Evolutionary conservation across 2,888 invertebrate species (phyloP).

Genomic region (Teleiodes luculella): DNA sequence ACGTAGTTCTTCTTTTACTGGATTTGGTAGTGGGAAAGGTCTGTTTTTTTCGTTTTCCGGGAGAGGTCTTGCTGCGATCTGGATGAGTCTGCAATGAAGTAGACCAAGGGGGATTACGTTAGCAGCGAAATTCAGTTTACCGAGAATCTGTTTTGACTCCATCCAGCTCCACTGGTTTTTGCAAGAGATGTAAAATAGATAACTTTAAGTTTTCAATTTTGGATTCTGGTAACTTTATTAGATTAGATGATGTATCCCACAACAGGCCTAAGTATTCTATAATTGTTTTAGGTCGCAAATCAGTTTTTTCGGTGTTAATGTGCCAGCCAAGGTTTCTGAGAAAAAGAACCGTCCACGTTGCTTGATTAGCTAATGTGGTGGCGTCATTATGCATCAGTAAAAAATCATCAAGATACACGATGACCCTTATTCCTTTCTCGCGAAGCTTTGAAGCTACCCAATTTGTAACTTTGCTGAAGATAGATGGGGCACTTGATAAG

Average conservation of each 20-base stretch:
- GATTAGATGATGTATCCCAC: not conserved
- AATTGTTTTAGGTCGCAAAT: not conserved
- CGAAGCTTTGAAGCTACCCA: not conserved
- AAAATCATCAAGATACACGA: conserved; percentile 2
- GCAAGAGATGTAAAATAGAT: not conserved
- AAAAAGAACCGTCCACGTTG: not conserved
- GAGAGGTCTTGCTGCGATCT: not conserved
- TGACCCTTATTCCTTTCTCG: not conserved
- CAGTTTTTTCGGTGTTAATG: not conserved
- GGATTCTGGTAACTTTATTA: not conserved
- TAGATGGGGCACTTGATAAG: not conserved
- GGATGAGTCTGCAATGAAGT: conserved; percentile 2
- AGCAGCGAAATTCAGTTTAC: not conserved
- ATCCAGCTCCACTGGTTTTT: conserved; percentile 5
- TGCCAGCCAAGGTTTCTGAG: not conserved
- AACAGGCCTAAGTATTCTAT: not conserved
- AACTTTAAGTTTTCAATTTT: not conserved
- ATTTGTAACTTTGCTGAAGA: not conserved
- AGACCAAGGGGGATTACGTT: not conserved
- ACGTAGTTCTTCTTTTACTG: not conserved
- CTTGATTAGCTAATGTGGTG: not conserved
- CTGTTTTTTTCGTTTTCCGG: not conserved
- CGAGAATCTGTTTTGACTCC: not conserved
- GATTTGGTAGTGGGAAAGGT: not conserved
- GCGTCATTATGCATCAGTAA: not conserved